Base-by-base conservation (phyloP, 2,113 vertebrate genomes). In the Passerina amoena region DNA sequence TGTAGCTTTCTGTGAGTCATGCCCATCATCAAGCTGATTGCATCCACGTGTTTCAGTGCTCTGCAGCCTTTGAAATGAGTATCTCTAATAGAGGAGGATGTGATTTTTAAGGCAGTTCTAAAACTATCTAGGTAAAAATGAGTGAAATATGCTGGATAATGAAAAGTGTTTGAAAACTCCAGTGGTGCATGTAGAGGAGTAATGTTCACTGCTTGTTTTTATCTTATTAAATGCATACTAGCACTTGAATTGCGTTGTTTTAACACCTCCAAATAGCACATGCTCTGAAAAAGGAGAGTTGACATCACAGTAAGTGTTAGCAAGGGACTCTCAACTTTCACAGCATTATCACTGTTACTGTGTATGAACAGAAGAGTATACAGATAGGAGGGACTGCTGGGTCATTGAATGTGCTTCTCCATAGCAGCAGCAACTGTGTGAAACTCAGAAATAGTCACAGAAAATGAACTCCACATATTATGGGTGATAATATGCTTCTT, bases 101-200 rank as follows among this genome's bases (percentile, higher is more conserved):
- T 59, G 66, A 70, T 91, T 93, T 78, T 54, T 93, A 92, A 92
- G 45, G 59, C 68, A 95, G 9, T 91, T 95, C 27, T 80, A 61
- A 93, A 92, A 85, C 84, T 57, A 40, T 53, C 44, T 82, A 68
- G 82, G 90, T 92, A 93, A 95, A 94, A 95, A 65, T 53, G 80
- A 95, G 65, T 79, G 78, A 95, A 91, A 78, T 89, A 59, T 71
- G 42, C 59, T 64, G n/a, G 59, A 65, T 87, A 91, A 72, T 94
- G 83, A 92, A 94, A 93, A 92, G 63, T 47, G 48, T 94, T 92
- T 95, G 87, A 96, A 86, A 95, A 88, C n/a, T 86, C n/a, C 31
- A 80, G 77, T 69, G 66, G 44, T 61, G 83, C 73, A 82, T 86
- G 7, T 19, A 37, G 77, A 87, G 38, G 60, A 59, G 27, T 84